phyloP scores from a whole-genome alignment of 2,797 vertebrate species.

The Pempheris klunzingeri region DNA sequence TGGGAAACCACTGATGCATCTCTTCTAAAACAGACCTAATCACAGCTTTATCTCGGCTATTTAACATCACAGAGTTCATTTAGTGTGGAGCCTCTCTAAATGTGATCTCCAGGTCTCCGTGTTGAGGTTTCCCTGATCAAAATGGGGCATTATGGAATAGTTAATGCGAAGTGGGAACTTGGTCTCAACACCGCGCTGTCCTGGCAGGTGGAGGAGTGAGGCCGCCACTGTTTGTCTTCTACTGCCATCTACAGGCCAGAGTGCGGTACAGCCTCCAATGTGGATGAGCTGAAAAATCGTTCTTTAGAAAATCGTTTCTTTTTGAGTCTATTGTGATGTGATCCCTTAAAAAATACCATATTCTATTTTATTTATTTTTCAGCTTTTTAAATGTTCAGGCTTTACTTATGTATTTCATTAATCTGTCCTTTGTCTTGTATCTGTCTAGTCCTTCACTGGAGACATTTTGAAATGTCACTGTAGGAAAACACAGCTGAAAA shows the following conservation, averaged over 20 bases:
- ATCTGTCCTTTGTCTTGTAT: neutral
- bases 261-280: neutral
- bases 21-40: conserved; percentile 27
- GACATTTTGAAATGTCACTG: neutral
- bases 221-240: conserved; percentile 50
- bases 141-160: conserved; percentile 26
- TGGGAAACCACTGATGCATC: conserved; percentile 19
- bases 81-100: neutral
- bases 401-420: neutral
- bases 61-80: conserved; percentile 22
- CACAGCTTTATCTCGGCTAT: conserved; percentile 12
- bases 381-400: neutral
- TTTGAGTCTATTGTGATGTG: neutral
- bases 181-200: neutral
- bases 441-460: neutral
- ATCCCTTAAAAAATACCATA: neutral
- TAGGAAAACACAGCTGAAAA: neutral
- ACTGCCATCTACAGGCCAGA: conserved; percentile 71
- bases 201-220: neutral
- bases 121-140: neutral
- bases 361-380: neutral
- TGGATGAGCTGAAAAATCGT: neutral
- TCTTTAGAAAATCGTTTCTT: neutral
- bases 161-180: neutral
- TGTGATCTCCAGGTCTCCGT: conserved; percentile 7